Evolutionary conservation across 2,888 invertebrate genomes (phyloP), one percentile per base, ranked within the genome.

Genomic region (Gortyna flavago): DNA sequence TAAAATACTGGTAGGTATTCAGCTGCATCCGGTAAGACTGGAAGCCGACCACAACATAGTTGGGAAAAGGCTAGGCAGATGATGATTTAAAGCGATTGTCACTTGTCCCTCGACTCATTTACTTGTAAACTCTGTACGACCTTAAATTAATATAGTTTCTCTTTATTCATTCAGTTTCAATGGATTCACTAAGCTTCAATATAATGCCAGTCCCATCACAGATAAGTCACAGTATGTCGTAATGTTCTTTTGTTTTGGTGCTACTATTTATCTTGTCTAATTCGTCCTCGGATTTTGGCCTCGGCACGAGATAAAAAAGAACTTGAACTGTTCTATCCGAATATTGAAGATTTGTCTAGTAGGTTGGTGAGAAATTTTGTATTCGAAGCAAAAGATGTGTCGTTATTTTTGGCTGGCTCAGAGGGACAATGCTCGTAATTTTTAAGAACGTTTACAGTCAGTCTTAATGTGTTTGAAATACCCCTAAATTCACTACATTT

Each of bases 161-260:
- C 32, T 2, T 69, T 6, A n/a, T 70, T 66, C 8, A 54, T 6
- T 29, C 3, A 44, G 6, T 73, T 5, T 62, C 3, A 65, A 69
- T 29, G 25, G 29, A 66, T 79, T 67, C 11, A 68, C 41, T 51
- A 48, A 84, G 68, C 61, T 69, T 69, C 7, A 48, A 57, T 65
- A 57, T 13, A 80, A 48, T 41, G 57, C 75, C 41, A 75, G 71
- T 64, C 67, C 9, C 65, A 76, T 69, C 51, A 78, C 66, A 77
- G 86, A 87, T 85, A 87, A 85, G 78, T 80, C 67, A 66, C 65
- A 21, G 67, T 68, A 75, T 87, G 76, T 87, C 76, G 86, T 83
- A 87, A 87, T 48, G 64, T 35, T 76, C 80, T 79, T 57, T 87
- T 87, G 83, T 77, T 85, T 85, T 77, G 80, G 74, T 80, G 66